Evolutionary conservation across 2,113 vertebrate species (phyloP), one percentile per base, ranked within the genome.

Genomic region (Machaerirhynchus nigripectus): DNA sequence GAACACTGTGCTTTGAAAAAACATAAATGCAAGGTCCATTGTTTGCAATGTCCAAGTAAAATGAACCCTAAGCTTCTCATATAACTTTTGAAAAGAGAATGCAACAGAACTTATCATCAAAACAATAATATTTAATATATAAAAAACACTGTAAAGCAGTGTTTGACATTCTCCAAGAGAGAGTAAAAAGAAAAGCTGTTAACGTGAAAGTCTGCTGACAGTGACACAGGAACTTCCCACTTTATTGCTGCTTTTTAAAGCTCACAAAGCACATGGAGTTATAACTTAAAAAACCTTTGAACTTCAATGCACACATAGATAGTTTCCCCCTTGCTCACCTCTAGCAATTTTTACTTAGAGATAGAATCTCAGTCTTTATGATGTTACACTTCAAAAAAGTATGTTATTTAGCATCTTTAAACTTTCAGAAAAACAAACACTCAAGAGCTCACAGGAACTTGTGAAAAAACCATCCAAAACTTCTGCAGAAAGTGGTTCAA

Each of bases 241-340:
- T 85, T 93, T 88, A 85, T 91, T 85, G 28, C 37, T 83, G 22
- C 27, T 89, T 61, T 67, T 90, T 95, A 65, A 89, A 79, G 27
- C 68, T 64, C 49, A 79, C 74, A 89, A 79, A 93, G 57, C 50
- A 61, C 15, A 37, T 0, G 0, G 3, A 93, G 23, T 79, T 91
- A 44, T 37, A 78, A 67, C 79, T 83, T 63, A 69, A 95, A 89
- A 67, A 56, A 94, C 27, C 87, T 89, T 90, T 83, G 78, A 91
- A 89, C 90, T 87, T 82, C 85, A 87, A 6, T 52, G 22, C 30
- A 76, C 56, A n/a, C 49, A 60, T 28, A 74, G 76, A 77, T 40
- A 64, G 42, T 64, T 90, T 49, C 53, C 70, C 61, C 93, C 67
- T 76, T 83, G 56, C 82, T 93, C 92, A 89, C 84, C 64, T 91